phyloP scores from a whole-genome alignment of 1,140 invertebrate genomes.

The Brachionus rotundiformis region DNA sequence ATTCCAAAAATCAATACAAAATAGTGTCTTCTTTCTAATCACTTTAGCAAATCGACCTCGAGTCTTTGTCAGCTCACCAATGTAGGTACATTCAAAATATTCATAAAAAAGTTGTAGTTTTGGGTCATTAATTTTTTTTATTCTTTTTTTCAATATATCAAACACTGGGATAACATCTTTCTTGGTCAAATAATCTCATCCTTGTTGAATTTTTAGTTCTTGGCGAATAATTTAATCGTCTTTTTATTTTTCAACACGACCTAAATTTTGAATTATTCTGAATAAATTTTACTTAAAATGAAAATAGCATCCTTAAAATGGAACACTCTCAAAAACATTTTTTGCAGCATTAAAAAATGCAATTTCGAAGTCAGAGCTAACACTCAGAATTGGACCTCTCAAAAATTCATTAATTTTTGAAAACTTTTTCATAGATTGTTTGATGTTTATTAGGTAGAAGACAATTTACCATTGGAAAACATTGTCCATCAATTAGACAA shows the following conservation, averaged over 20 bases:
- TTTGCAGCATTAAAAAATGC: no score
- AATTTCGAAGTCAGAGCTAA: no score
- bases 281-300: no score
- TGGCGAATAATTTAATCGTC: neutral
- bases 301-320: no score
- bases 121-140: neutral
- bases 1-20: slow-evolving; percentile 33
- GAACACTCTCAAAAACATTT: no score
- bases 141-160: neutral
- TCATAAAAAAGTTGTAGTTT: neutral
- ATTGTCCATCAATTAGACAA: neutral
- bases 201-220: neutral
- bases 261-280: no score
- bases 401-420: neutral
- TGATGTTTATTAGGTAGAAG: slow-evolving; percentile 1
- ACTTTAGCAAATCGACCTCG: neutral
- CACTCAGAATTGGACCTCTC: no score
- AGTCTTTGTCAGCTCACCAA: slow-evolving; percentile 2
- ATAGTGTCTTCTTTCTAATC: neutral
- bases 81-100: neutral
- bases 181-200: neutral
- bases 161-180: neutral
- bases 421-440: slow-evolving; percentile 25
- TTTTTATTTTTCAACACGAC: no score
- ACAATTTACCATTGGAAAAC: neutral